phyloP scores from a whole-genome alignment of 2,888 invertebrate genomes.

The Mimachlamys varia region DNA sequence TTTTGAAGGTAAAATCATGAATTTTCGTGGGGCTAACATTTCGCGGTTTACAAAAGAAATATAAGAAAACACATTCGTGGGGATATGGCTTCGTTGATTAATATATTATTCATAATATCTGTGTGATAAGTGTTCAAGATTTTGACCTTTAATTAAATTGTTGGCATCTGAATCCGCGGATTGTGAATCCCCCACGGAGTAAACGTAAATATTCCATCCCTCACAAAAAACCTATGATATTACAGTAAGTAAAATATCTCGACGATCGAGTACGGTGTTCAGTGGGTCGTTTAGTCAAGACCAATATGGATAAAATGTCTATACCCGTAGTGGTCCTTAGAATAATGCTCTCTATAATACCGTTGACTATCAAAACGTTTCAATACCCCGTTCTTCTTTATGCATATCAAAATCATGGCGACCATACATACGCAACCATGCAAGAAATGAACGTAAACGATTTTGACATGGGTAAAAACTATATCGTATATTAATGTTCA shows the following conservation, averaged over 20 bases:
- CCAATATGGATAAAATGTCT: background rate
- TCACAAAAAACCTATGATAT: too few species aligned
- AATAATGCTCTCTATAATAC: background rate
- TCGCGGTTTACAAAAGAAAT: too few species aligned
- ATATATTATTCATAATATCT: too few species aligned
- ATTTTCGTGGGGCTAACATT: too few species aligned
- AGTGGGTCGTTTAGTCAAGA: background rate
- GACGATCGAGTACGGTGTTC: background rate
- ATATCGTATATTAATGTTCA: slow-evolving; percentile 27
- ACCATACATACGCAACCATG: background rate
- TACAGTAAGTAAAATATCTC: background rate
- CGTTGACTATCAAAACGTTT: background rate
- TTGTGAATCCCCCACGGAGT: too few species aligned
- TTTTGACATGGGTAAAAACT: slow-evolving; percentile 33
- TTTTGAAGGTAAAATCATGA: too few species aligned
- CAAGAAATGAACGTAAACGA: slow-evolving; percentile 8
- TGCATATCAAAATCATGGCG: background rate
- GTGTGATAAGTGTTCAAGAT: too few species aligned
- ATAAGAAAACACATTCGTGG: too few species aligned
- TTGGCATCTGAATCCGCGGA: too few species aligned
- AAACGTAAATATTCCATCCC: too few species aligned
- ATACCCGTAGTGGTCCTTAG: background rate
- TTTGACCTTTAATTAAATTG: too few species aligned
- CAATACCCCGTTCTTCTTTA: background rate
- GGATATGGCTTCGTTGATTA: too few species aligned